Conservation (phyloP, 2,113 vertebrate genomes). For the Pomatorhinus ruficollis region DNA sequence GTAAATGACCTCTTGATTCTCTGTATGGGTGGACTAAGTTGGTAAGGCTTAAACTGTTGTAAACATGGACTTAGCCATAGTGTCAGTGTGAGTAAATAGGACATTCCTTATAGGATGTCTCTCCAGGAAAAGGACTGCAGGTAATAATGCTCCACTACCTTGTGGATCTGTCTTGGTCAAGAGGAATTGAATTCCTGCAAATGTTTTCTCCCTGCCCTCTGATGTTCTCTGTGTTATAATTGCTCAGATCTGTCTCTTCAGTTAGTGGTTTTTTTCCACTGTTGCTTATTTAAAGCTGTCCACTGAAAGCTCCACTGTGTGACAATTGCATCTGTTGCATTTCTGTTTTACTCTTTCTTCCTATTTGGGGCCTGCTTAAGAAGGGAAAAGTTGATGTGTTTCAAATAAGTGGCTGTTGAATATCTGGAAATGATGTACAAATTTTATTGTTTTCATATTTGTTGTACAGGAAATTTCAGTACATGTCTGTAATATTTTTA, state of each 20-base stretch:
- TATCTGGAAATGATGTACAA: constrained; percentile 75
- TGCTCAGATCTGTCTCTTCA: background rate
- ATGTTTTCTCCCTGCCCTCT: background rate
- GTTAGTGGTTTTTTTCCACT: background rate
- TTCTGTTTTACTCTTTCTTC: constrained; percentile 12
- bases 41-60: background rate
- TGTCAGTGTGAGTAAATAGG: background rate
- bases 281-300: background rate
- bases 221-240: background rate
- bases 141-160: background rate
- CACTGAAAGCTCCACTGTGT: constrained; percentile 30
- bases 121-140: background rate
- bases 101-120: background rate
- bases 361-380: constrained; percentile 46
- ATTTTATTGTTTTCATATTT: constrained; percentile 74
- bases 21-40: background rate
- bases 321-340: background rate
- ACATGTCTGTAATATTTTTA: constrained; percentile 69
- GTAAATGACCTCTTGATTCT: background rate
- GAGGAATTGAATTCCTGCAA: constrained; percentile 17
- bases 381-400: constrained; percentile 64
- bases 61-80: rapidly evolving
- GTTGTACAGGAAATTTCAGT: constrained; percentile 75
- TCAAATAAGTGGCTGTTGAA: constrained; percentile 70
- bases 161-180: background rate